Base-by-base conservation (phyloP, 1,140 invertebrate species). In the Diabrotica undecimpunctata region DNA sequence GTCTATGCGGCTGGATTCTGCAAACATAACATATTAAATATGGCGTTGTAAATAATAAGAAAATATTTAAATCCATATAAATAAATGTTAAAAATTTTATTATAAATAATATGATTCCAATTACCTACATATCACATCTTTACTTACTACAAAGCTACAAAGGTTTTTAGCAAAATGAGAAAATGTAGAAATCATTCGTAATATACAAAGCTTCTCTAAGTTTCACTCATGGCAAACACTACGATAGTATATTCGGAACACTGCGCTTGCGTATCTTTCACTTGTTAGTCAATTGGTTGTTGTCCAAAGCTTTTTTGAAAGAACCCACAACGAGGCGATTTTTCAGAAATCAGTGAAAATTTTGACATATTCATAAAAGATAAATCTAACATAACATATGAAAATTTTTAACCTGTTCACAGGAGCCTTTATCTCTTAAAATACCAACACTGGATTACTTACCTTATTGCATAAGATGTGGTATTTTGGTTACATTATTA, bases 11-110 rank as follows among this genome's bases (percentile, higher is more conserved):
- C 73, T 74, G 75, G 73, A 67, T 72, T 76, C 75, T 76, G 75
- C 73, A 76, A 76, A 76, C 73, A 76, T 75, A 76, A 76, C 69
- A 74, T 73, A 72, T 74, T 74, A 67, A 72, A 72, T 75, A 72
- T 68, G 67, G 70, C 66, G 61, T 71, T 65, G 63, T 68, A 68
- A 71, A 70, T 61, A 66, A 70, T 62, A 68, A 66, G 55, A 67
- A 69, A 66, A 71, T 53, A 66, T 67, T 69, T 57, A 73, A 51
- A 55, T 65, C 63, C 53, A 55, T 64, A 62, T 66, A 51, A 58
- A n/a, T 46, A 56, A 56, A 65, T 65, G 39, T 65, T 56, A 57
- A 62, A 37, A 60, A 25, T 39, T 36, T 54, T 39, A 52, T 25
- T 57, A 46, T 62, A 67, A 61, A 59, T 54, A 62, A 65, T 67